These are phyloP conservation scores for Caenorhabditis virilis DNA, from an alignment of 2,888 invertebrate species.

Conservation along the genomic window DNA sequence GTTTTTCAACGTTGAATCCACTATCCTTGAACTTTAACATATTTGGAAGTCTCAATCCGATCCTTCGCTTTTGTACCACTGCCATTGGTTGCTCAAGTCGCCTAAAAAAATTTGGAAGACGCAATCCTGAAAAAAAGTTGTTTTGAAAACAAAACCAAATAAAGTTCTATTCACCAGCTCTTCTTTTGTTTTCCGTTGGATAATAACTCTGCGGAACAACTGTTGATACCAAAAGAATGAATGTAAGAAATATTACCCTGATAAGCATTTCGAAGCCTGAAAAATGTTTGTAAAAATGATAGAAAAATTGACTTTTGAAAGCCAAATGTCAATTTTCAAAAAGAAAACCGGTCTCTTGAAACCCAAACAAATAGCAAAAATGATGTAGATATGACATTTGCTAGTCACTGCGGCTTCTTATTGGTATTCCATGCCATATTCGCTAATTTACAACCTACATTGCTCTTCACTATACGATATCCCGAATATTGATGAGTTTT, in stretches of 20 bases:
- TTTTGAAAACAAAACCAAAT: background rate
- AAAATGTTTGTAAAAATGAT: background rate
- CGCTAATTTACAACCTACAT: too few relatives aligned
- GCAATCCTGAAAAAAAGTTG: conserved; percentile 20
- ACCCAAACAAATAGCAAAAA: too few relatives aligned
- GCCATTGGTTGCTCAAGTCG: conserved; percentile 16
- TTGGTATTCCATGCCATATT: background rate
- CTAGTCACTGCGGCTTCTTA: too few relatives aligned
- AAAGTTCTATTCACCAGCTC: too few relatives aligned
- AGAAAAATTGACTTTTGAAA: background rate
- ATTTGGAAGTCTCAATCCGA: conserved; percentile 43
- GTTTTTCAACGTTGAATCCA: conserved; percentile 36
- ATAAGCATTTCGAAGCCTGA: background rate
- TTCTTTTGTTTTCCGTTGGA: too few relatives aligned
- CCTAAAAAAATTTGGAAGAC: conserved; percentile 26
- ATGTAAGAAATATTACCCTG: background rate
- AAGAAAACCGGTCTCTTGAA: too few relatives aligned
- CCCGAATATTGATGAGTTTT: too few relatives aligned
- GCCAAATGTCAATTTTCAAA: too few relatives aligned
- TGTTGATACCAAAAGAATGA: background rate
- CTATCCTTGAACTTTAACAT: conserved; percentile 37
- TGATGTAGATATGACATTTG: too few relatives aligned
- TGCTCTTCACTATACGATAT: too few relatives aligned
- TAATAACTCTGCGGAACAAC: background rate
- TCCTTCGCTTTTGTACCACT: conserved; percentile 24